Conservation (phyloP, 2,797 vertebrate species). For the Pachyuromys duprasi region DNA sequence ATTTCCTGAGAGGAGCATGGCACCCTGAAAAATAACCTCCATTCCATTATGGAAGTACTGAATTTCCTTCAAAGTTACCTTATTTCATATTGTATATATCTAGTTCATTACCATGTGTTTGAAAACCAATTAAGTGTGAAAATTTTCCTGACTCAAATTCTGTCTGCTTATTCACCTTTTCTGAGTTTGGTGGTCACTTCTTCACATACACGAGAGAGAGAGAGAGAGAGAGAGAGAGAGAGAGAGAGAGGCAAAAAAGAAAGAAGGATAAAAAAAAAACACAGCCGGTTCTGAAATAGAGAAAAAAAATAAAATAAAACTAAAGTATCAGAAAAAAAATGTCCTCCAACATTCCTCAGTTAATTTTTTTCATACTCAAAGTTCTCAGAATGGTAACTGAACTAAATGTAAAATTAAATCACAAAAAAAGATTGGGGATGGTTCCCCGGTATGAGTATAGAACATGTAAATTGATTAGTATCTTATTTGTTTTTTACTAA, state of each 20-base stretch:
- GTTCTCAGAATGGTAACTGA: background rate
- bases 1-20: background rate
- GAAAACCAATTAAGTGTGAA: background rate
- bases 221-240: too few species aligned
- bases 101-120: background rate
- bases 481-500: conserved; percentile 9
- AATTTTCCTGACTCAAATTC: conserved; percentile 31
- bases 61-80: background rate
- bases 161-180: conserved; percentile 30
- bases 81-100: background rate
- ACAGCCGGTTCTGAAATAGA: background rate
- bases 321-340: background rate
- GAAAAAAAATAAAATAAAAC: background rate
- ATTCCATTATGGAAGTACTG: background rate
- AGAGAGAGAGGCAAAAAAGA: too few species aligned
- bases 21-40: background rate
- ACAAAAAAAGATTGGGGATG: background rate
- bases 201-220: too few species aligned
- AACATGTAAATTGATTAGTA: background rate
- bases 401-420: background rate
- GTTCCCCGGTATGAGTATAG: background rate
- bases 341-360: background rate
- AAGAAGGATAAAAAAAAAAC: background rate
- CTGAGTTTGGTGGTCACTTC: background rate
- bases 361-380: conserved; percentile 27